These are phyloP conservation scores for Sarotherodon lohbergeri DNA, from an alignment of 2,113 vertebrate genomes.

Conservation along the genomic window DNA sequence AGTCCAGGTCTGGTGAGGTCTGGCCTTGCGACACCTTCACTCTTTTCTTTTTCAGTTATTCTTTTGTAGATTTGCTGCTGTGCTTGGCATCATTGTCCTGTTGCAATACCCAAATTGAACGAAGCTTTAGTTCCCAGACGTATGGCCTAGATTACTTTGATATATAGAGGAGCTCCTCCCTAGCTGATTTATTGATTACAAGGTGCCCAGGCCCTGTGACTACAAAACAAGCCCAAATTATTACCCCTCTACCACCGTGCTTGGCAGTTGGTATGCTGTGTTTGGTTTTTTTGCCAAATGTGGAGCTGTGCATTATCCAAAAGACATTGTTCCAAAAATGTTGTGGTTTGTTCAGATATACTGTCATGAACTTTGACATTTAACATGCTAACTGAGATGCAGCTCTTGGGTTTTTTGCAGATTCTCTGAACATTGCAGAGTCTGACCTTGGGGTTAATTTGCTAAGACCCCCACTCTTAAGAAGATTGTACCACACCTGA, in stretches of 20 bases:
- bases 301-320: neutral
- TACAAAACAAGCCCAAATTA: neutral
- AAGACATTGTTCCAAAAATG: neutral
- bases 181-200: neutral
- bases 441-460: too few species aligned
- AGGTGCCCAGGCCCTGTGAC: neutral
- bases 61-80: neutral
- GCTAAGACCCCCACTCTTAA: too few species aligned
- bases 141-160: neutral
- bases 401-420: neutral
- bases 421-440: neutral
- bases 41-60: neutral
- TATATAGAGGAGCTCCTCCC: accelerated
- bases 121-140: neutral
- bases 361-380: neutral
- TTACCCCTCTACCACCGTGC: neutral
- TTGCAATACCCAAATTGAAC: neutral
- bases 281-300: neutral
- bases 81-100: neutral
- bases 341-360: neutral
- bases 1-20: neutral
- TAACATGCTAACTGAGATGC: too few species aligned
- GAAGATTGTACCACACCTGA: too few species aligned
- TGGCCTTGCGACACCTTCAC: neutral
- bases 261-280: neutral